Conservation (phyloP, 2,113 vertebrate species). For the Microcebus griseorufus region DNA sequence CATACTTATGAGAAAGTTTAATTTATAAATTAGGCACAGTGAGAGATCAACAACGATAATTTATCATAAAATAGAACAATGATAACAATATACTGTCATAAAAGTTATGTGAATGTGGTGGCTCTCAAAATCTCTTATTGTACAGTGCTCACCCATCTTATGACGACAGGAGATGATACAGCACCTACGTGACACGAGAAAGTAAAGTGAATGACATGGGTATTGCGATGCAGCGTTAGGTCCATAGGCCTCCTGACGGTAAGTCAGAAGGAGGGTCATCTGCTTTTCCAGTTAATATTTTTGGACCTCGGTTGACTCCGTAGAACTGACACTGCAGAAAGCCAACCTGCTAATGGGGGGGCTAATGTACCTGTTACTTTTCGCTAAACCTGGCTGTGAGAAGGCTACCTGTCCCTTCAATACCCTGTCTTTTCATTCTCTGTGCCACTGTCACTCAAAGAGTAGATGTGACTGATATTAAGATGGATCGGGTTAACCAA, state of each 20-base stretch:
- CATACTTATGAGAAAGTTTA: background rate
- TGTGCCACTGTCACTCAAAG: background rate
- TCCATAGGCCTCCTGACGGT: background rate
- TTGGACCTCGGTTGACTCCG: background rate
- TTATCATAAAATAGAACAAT: background rate
- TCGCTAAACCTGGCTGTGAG: background rate
- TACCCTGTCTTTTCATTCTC: background rate
- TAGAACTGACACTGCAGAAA: background rate
- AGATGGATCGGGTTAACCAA: background rate
- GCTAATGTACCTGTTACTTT: background rate
- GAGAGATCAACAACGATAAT: background rate
- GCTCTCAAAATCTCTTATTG: background rate
- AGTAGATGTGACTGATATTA: no score
- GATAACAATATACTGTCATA: background rate
- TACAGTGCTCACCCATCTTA: background rate
- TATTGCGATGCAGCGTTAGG: background rate
- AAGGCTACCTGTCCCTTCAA: background rate
- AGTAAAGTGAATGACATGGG: background rate
- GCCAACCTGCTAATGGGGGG: background rate
- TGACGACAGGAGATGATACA: background rate
- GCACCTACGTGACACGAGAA: background rate
- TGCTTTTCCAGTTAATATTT: background rate
- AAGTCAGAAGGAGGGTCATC: no score
- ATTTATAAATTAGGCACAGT: background rate
- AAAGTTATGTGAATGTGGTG: background rate